Percentiles rank a stretch among this genome's conserved stretches.
Evolutionary conservation across 2,888 invertebrate species (phyloP).

Genomic region (Holacanthella duospinosa): DNA sequence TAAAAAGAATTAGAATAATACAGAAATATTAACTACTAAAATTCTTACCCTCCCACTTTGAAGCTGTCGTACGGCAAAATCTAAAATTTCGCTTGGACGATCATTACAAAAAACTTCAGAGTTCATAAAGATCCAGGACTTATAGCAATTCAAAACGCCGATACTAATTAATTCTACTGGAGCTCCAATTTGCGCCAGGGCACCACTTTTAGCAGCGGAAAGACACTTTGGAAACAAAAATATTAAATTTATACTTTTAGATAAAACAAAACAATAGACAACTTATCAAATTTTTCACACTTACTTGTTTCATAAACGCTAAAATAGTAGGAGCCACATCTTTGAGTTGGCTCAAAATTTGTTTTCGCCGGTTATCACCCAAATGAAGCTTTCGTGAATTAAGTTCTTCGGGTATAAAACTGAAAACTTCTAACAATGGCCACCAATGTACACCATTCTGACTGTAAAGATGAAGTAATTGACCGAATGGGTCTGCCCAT

Average conservation of each 20-base stretch:
- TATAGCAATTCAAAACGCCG: conserved; percentile 31
- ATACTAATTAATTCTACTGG: conserved; percentile 27
- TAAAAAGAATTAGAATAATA: conserved; percentile 38
- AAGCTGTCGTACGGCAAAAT: conserved; percentile 28
- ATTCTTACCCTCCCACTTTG: conserved; percentile 29
- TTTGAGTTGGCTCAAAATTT: conserved; percentile 55
- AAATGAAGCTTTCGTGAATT: conserved; percentile 63
- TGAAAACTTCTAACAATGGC: conserved; percentile 82
- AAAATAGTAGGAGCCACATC: conserved; percentile 64
- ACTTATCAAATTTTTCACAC: neutral
- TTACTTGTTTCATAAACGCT: conserved; percentile 52
- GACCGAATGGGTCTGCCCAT: conserved; percentile 80
- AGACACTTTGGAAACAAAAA: conserved; percentile 3
- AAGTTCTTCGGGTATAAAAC: conserved; percentile 91
- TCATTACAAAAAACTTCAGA: conserved; percentile 35
- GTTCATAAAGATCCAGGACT: conserved; percentile 35
- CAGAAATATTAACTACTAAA: neutral
- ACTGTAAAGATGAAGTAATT: conserved; percentile 68
- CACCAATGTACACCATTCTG: conserved; percentile 48
- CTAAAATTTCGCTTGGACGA: conserved; percentile 26
- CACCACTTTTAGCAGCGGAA: conserved; percentile 6
- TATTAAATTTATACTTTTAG: neutral
- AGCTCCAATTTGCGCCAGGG: conserved; percentile 17
- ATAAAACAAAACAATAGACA: neutral
- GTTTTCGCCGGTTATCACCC: conserved; percentile 80